Percentiles rank a stretch among this genome's conserved stretches.
phyloP scores from a whole-genome alignment of 2,113 vertebrate species.

The Trachemys scripta region DNA sequence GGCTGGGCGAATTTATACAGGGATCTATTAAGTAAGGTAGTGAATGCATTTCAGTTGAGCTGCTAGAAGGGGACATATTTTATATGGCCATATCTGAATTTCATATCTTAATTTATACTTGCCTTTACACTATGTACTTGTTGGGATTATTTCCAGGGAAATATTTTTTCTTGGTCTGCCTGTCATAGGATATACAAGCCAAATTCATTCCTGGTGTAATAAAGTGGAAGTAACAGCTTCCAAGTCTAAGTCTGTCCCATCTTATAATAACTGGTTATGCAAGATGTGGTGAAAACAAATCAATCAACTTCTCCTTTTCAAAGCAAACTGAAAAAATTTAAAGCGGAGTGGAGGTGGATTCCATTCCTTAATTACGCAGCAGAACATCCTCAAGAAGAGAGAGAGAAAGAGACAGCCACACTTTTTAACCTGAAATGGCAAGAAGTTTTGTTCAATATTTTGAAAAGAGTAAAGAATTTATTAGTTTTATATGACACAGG shows the following conservation, averaged over 20 bases:
- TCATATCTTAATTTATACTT: not conserved
- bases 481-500: not conserved
- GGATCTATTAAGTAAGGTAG: conserved; percentile 19
- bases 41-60: not conserved
- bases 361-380: not conserved
- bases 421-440: not conserved
- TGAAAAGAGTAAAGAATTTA: not conserved
- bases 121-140: not conserved
- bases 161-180: not conserved
- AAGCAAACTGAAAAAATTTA: not conserved
- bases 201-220: not conserved
- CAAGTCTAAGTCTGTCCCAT: not conserved
- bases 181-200: not conserved
- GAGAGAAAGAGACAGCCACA: not conserved
- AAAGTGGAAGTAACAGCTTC: not conserved
- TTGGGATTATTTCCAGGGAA: not conserved
- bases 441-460: not conserved
- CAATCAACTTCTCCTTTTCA: not conserved
- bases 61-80: not conserved
- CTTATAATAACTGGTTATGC: accelerated
- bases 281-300: not conserved
- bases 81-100: not conserved
- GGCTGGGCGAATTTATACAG: not conserved
- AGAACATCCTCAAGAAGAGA: not conserved
- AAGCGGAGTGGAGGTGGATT: not conserved